These are phyloP conservation scores for Cyprinus carpio DNA, from an alignment of 2,113 vertebrate species.

Conservation along the genomic window DNA sequence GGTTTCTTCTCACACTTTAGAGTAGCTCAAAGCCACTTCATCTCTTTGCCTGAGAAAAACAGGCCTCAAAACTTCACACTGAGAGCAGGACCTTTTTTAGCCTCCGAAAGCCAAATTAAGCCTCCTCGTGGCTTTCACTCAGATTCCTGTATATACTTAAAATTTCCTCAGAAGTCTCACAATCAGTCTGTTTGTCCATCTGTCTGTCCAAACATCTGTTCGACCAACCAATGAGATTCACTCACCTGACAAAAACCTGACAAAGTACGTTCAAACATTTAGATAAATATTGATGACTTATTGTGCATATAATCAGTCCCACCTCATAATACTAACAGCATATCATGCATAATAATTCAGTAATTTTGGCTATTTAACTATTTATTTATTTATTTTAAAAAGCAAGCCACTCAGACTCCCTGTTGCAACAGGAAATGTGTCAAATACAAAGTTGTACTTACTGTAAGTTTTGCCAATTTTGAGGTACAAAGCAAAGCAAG, in stretches of 20 bases:
- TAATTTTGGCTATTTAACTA: too few relatives aligned
- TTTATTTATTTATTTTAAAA: not conserved
- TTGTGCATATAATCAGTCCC: not conserved
- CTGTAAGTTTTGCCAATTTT: not conserved
- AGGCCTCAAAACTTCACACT: not conserved
- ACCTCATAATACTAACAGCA: not conserved
- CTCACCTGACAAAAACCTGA: not conserved
- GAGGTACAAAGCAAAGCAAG: not conserved
- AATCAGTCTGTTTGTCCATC: not conserved
- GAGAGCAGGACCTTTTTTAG: not conserved
- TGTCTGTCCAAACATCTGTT: not conserved
- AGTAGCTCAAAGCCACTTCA: slow-evolving; percentile 34
- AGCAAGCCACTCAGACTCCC: not conserved
- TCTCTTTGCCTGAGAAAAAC: slow-evolving; percentile 4
- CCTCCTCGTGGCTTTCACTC: not conserved
- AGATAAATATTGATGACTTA: not conserved
- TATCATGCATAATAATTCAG: too few relatives aligned
- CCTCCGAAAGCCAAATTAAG: slow-evolving; percentile 25
- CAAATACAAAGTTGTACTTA: not conserved
- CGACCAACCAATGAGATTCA: not conserved
- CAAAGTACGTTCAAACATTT: not conserved
- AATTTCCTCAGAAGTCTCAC: not conserved
- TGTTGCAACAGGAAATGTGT: not conserved
- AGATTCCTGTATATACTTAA: not conserved
- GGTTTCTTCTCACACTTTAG: slow-evolving; percentile 32